Conservation (phyloP, 2,888 invertebrate genomes). For the Uropetala carovei region DNA sequence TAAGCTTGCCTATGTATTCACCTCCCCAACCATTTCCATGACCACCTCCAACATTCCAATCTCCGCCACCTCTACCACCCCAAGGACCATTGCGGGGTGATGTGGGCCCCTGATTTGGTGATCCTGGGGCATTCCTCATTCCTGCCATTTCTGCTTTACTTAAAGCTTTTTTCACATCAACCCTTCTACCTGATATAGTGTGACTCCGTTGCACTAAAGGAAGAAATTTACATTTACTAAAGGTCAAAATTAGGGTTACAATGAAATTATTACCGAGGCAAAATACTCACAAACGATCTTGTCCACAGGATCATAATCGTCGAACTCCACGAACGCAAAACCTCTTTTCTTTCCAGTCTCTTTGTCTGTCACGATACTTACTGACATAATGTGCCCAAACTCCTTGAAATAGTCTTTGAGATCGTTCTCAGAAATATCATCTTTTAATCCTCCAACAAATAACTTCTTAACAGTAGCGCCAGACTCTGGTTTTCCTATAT, state of each 20-base stretch:
- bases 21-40: slow-evolving; percentile 68
- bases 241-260: background rate
- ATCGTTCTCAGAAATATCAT: slow-evolving; percentile 77
- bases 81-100: slow-evolving; percentile 69
- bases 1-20: background rate
- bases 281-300: slow-evolving; percentile 76
- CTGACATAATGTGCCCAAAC: slow-evolving; percentile 75
- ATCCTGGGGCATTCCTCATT: slow-evolving; percentile 69
- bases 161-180: slow-evolving; percentile 77
- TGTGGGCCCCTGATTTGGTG: slow-evolving; percentile 62
- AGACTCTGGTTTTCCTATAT: slow-evolving; percentile 76
- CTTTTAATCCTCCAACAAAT: slow-evolving; percentile 78
- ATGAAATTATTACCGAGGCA: background rate
- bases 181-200: slow-evolving; percentile 74
- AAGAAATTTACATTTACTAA: background rate
- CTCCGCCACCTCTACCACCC: slow-evolving; percentile 70
- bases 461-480: slow-evolving; percentile 77
- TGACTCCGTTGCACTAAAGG: slow-evolving; percentile 73
- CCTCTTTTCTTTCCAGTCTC: slow-evolving; percentile 78
- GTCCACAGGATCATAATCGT: slow-evolving; percentile 79
- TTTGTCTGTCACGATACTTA: slow-evolving; percentile 77
- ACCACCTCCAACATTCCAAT: slow-evolving; percentile 69
- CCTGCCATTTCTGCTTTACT: slow-evolving; percentile 75
- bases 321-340: slow-evolving; percentile 79
- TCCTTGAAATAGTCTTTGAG: slow-evolving; percentile 73